Percentiles rank a stretch among this genome's conserved stretches.
Conservation (phyloP, 1,140 invertebrate genomes). For the Diuraphis noxia region DNA sequence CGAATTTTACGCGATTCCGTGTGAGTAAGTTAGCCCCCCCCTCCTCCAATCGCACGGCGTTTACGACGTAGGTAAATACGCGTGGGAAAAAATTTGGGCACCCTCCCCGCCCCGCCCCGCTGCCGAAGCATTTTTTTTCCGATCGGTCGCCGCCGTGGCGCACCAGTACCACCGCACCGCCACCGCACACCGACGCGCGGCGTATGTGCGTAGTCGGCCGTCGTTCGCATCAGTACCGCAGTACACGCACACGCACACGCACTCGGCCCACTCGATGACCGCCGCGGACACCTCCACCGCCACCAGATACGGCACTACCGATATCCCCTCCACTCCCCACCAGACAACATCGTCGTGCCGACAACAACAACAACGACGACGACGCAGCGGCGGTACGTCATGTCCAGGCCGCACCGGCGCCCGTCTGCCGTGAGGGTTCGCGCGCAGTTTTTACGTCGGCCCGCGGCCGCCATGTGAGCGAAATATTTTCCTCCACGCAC, state of each 20-base stretch:
- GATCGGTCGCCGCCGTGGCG: background rate
- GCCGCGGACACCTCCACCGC: background rate
- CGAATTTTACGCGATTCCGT: background rate
- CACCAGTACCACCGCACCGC: background rate
- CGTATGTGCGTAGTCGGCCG: background rate
- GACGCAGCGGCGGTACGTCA: background rate
- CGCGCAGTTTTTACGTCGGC: conserved; percentile 49
- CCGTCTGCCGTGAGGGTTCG: conserved; percentile 43
- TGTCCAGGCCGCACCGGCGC: conserved; percentile 43
- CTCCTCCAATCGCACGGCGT: background rate
- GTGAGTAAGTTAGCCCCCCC: background rate
- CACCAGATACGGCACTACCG: background rate
- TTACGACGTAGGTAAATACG: conserved; percentile 11
- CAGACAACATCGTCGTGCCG: background rate
- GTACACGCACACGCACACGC: background rate
- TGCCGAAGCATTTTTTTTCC: background rate
- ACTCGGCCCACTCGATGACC: conserved; percentile 39
- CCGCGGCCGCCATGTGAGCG: conserved; percentile 48
- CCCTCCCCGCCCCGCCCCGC: background rate
- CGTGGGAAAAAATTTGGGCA: conserved; percentile 23
- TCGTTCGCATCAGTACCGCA: background rate
- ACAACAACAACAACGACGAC: conserved; percentile 14
- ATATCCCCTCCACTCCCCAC: background rate
- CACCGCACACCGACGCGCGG: background rate
- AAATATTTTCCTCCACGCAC: conserved; percentile 20